Evolutionary conservation across 1,140 invertebrate species (phyloP).

Genomic region (Mesaphorura yosii): DNA sequence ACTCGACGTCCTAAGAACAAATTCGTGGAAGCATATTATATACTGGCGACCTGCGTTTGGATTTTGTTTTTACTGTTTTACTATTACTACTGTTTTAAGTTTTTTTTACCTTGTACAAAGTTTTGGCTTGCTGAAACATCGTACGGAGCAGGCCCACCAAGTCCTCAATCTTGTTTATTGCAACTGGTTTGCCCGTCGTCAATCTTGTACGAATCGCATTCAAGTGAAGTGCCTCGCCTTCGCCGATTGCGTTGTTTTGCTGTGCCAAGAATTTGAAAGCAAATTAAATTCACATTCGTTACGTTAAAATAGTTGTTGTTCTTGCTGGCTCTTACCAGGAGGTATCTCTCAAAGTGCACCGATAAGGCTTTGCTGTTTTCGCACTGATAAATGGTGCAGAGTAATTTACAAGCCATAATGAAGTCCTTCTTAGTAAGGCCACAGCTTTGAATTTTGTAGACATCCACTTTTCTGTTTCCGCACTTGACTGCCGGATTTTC

Average conservation of each 20-base stretch:
- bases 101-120: not conserved
- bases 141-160: not conserved
- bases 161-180: not conserved
- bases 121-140: conserved; percentile 7
- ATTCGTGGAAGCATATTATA: too few relatives aligned
- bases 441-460: not conserved
- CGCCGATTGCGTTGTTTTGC: too few relatives aligned
- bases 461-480: not conserved
- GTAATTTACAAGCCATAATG: conserved; percentile 8
- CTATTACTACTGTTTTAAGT: not conserved
- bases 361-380: not conserved
- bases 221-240: not conserved
- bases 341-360: not conserved
- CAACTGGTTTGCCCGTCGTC: not conserved
- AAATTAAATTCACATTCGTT: not conserved
- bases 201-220: conserved; percentile 1
- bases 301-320: not conserved
- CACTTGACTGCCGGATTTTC: not conserved
- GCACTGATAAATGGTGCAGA: conserved; percentile 2
- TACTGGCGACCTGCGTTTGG: too few relatives aligned
- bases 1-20: not conserved
- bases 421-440: not conserved
- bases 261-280: not conserved
- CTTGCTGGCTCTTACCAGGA: not conserved
- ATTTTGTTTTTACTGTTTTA: not conserved